Conservation (phyloP, 2,888 invertebrate species). For the Diaprepes abbreviatus region DNA sequence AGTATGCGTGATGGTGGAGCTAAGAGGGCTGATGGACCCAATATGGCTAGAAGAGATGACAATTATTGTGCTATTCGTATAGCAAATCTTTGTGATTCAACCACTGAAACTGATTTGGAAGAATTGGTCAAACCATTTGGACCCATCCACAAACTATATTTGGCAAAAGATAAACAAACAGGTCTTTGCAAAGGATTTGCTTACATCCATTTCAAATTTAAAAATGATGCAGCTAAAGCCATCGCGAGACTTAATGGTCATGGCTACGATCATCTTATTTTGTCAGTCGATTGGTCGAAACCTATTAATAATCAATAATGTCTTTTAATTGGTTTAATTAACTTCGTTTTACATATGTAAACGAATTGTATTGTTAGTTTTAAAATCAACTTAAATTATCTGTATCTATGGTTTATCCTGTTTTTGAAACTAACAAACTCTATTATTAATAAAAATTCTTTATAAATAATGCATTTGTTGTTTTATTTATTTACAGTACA, state of each 20-base stretch:
- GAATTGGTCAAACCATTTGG: conserved; percentile 96
- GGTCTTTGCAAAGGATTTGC: conserved; percentile 97
- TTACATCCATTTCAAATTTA: conserved; percentile 95
- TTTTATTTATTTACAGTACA: no score
- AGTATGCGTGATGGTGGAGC: conserved; percentile 87
- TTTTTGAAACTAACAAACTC: no score
- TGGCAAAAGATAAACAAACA: conserved; percentile 93
- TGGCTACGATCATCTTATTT: conserved; percentile 97
- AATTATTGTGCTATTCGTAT: conserved; percentile 91
- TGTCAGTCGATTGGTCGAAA: conserved; percentile 99
- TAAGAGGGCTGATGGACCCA: conserved; percentile 77
- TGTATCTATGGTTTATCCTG: no score
- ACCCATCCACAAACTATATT: conserved; percentile 91
- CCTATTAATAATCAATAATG: conserved; percentile 65
- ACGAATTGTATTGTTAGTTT: no score
- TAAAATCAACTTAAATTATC: no score
- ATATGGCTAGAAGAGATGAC: conserved; percentile 80
- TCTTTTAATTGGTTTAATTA: neutral
- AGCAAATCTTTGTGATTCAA: conserved; percentile 96
- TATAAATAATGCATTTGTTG: no score
- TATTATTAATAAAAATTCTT: no score
- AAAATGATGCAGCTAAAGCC: conserved; percentile 92
- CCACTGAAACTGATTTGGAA: conserved; percentile 94
- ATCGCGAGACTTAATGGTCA: conserved; percentile 91
- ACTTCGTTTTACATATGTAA: no score